Conservation (phyloP, 2,113 vertebrate genomes). For the Lamprologus speciosus region DNA sequence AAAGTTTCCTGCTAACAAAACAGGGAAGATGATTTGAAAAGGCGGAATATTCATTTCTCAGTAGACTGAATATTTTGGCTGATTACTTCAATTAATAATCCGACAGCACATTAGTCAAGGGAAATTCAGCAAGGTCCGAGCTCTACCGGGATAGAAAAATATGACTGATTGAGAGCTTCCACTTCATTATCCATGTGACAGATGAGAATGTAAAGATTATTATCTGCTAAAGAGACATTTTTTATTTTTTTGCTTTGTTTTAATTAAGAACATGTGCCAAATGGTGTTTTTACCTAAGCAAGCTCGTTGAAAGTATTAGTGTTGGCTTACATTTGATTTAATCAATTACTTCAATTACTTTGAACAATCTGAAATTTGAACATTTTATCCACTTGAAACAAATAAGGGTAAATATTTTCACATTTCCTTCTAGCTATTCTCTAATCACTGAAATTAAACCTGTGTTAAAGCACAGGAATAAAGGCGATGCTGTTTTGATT, state of each 20-base stretch:
- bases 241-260: background rate
- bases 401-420: background rate
- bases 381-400: background rate
- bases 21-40: background rate
- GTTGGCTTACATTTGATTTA: background rate
- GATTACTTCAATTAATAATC: conserved; percentile 65
- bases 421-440: background rate
- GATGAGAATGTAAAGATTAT: conserved; percentile 15
- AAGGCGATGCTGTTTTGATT: background rate
- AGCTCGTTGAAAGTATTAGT: background rate
- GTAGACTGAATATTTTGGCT: conserved; percentile 33
- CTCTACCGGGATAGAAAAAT: conserved; percentile 13
- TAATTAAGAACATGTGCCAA: background rate
- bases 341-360: background rate
- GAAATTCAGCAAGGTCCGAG: conserved; percentile 30
- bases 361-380: background rate
- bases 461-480: background rate
- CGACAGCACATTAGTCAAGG: conserved; percentile 39
- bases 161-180: conserved; percentile 55
- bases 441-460: background rate
- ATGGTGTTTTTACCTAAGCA: background rate
- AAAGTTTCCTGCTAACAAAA: background rate
- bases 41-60: background rate
- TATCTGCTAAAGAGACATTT: conserved; percentile 3
- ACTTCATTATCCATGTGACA: conserved; percentile 52